Base-by-base conservation (phyloP, 1,140 invertebrate species). In the Phocides pigmalion region DNA sequence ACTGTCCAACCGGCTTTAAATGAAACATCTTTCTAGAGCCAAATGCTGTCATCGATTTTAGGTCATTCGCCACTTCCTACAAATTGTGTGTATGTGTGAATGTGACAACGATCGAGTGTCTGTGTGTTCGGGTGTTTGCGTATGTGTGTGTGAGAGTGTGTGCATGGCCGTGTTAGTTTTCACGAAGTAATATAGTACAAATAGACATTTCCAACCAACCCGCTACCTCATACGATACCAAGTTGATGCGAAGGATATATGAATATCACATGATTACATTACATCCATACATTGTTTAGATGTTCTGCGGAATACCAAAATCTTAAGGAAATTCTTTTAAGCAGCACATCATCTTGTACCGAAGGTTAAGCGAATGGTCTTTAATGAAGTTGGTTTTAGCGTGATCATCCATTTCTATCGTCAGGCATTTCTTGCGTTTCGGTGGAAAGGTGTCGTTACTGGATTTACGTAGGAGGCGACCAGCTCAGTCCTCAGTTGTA, bases 151-250 rank as follows among this genome's bases (percentile, higher is more conserved):
- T 25, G 46, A n/a, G 35, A 39, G 11, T 39, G 35, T 39, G 12
- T 39, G 9, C 28, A 32, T 11, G 28, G 28, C n/a, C n/a, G n/a
- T n/a, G n/a, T n/a, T n/a, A n/a, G n/a, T n/a, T 22, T 22, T 6
- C 22, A 22, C 22, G 6, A 22, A 3, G 44, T 16, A 37, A 37
- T 17, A 51, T 51, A 51, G 49, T 51, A 51, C 49, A 51, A 51
- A 51, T 51, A 14, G 12, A 16, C 49, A 1, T 32, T 35, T 15
- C 28, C 28, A 51, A 51, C 28, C 49, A 15, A 51, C 16, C 49
- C 49, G 49, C 49, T 51, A 51, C 28, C 49, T 51, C 49, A 51
- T 51, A 50, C 12, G 28, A 51, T 51, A 19, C 28, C 49, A 51
- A 28, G 25, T 51, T 32, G 11, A 28, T 11, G 46, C 47, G 8